Conservation (phyloP, 2,888 invertebrate genomes). For the Stenolophus ochropezus region DNA sequence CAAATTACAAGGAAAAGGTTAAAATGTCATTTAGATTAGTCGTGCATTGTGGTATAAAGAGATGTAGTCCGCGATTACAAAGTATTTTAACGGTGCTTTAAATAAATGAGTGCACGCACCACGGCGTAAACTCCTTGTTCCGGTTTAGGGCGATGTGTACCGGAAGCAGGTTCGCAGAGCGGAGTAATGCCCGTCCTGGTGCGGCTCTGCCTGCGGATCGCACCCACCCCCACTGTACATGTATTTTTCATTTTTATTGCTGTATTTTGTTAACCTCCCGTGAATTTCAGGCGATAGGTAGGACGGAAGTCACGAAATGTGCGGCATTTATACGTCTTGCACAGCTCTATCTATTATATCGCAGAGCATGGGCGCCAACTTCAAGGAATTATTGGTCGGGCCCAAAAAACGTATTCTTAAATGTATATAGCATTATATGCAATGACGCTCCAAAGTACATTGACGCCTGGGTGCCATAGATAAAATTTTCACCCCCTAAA, state of each 20-base stretch:
- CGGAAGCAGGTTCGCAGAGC: constrained; percentile 20
- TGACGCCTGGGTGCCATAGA: no score
- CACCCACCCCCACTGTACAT: background rate
- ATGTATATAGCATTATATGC: no score
- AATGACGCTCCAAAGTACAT: no score
- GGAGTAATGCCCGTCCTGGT: no score
- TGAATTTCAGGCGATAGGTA: constrained; percentile 34
- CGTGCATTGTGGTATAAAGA: constrained; percentile 7
- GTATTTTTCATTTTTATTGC: constrained; percentile 50
- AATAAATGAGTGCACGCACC: constrained; percentile 44
- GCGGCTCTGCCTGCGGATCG: background rate
- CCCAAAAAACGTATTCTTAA: no score
- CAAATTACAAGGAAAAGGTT: background rate
- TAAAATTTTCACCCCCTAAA: no score
- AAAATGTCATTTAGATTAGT: constrained; percentile 26
- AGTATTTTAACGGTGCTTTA: constrained; percentile 22
- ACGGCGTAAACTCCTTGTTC: constrained; percentile 28
- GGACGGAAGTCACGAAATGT: constrained; percentile 33
- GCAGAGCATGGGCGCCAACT: background rate
- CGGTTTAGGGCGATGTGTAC: constrained; percentile 29
- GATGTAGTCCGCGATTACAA: constrained; percentile 14
- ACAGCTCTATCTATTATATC: constrained; percentile 8
- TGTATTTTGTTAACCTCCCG: constrained; percentile 38
- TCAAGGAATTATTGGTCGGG: no score
- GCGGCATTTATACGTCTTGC: constrained; percentile 12